Base-by-base conservation (phyloP, 2,113 vertebrate species). In the Phyllostomus discolor region DNA sequence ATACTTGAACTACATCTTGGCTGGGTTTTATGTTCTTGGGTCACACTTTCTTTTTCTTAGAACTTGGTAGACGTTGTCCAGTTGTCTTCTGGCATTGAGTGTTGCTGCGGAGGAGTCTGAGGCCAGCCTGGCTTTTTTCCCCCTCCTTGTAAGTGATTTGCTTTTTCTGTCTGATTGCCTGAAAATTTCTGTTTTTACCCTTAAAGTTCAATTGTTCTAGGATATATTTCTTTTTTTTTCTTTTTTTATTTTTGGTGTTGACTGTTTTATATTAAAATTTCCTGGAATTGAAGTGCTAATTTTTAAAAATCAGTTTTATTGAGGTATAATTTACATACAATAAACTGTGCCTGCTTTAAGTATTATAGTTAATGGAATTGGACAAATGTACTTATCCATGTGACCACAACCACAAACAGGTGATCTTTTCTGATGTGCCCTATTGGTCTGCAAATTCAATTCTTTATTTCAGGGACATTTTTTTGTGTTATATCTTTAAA, bases 1-100 rank as follows among this genome's bases (percentile, higher is more conserved):
- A 52, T 93, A 67, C 15, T 93, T 88, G 78, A 83, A 90, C 46
- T 83, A 67, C n/a, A 17, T 90, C 28, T 35, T 90, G 76, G 76
- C 52, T 79, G 38, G 86, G 64, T 83, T 96, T 97, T 96, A 93
- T 88, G 86, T 95, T 93, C 81, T 95, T 91, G 62, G 86, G 54
- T 97, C 82, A 88, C 46, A 90, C 76, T 93, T 95, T 95, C 41
- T 95, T 97, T 93, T 95, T n/a, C 81, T 84, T 95, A 92, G 89
- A 96, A 90, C 59, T 96, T 85, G 72, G 41, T 96, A 90, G 73
- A 64, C 7, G 10, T 96, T 90, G 69, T 64, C 75, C 67, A 66
- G 16, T 94, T 90, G 86, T 90, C 96, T 87, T 83, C 62, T 87
- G 90, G 38, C 75, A 67, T 72, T 95, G 85, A 90, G 33, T 83